Conservation (phyloP, 2,113 vertebrate species). For the Clarias batrachus region DNA sequence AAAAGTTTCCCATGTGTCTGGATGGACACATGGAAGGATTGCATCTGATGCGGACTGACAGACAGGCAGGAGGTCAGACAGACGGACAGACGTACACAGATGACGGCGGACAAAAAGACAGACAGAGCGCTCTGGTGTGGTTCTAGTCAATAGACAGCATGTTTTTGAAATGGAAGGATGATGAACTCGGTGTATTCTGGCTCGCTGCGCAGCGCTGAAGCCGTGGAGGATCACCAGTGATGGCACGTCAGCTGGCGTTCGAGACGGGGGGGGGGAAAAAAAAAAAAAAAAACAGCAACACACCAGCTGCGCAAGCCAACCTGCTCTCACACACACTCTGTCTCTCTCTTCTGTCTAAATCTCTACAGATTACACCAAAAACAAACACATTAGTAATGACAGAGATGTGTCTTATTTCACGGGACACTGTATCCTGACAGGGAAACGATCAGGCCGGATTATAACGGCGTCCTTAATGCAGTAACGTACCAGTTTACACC, state of each 20-base stretch:
- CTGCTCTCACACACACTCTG: not conserved
- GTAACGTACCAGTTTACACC: not conserved
- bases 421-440: not conserved
- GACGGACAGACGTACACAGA: not conserved
- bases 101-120: not conserved
- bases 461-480: not conserved
- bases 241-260: not conserved
- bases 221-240: conserved; percentile 21
- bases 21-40: not conserved
- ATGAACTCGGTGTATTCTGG: conserved; percentile 25
- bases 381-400: not conserved
- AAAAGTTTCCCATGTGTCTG: not conserved
- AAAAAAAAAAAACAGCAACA: conserved; percentile 4
- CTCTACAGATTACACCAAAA: conserved; percentile 2
- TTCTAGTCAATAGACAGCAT: conserved; percentile 18
- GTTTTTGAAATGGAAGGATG: not conserved
- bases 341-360: not conserved
- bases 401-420: conserved; percentile 8
- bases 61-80: not conserved
- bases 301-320: conserved; percentile 7
- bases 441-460: not conserved
- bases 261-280: not conserved
- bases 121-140: not conserved
- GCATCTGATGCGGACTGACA: not conserved
- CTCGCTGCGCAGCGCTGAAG: not conserved